Evolutionary conservation across 2,113 vertebrate species (phyloP).

Genomic region (Microcebus jonahi): DNA sequence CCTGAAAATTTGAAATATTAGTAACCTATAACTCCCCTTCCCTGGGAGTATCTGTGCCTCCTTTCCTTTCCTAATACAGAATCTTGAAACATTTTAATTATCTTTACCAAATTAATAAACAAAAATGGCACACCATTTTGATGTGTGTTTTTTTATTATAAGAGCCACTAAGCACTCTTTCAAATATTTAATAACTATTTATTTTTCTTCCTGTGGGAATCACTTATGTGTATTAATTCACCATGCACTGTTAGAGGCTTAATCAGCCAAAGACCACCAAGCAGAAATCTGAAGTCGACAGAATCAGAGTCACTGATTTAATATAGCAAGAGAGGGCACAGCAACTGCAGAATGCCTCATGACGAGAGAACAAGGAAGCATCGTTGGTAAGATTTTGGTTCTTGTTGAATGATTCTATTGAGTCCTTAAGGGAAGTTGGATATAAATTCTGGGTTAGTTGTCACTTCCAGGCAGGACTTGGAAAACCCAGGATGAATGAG

Average conservation of each 20-base stretch:
- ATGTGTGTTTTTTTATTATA: neutral
- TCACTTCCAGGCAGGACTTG: neutral
- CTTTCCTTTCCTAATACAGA: neutral
- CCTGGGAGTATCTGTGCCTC: neutral
- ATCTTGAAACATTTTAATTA: neutral
- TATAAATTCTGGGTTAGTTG: neutral
- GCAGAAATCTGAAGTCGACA: neutral
- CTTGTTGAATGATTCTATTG: neutral
- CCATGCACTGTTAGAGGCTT: neutral
- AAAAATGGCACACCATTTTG: neutral
- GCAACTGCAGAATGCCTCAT: neutral
- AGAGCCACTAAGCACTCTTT: neutral
- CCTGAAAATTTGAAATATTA: neutral
- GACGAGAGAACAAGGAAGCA: neutral
- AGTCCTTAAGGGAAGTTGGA: neutral
- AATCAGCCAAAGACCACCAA: neutral
- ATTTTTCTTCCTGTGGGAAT: constrained; percentile 26
- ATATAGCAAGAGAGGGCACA: neutral
- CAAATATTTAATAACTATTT: constrained; percentile 20
- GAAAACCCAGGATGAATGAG: neutral
- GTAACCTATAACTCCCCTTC: neutral
- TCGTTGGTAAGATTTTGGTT: neutral
- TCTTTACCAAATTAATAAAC: neutral
- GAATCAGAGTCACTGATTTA: neutral
- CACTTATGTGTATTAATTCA: neutral